Evolutionary conservation across 2,797 vertebrate species (phyloP), one percentile per base, ranked within the genome.

Genomic region (Halcyon badia): DNA sequence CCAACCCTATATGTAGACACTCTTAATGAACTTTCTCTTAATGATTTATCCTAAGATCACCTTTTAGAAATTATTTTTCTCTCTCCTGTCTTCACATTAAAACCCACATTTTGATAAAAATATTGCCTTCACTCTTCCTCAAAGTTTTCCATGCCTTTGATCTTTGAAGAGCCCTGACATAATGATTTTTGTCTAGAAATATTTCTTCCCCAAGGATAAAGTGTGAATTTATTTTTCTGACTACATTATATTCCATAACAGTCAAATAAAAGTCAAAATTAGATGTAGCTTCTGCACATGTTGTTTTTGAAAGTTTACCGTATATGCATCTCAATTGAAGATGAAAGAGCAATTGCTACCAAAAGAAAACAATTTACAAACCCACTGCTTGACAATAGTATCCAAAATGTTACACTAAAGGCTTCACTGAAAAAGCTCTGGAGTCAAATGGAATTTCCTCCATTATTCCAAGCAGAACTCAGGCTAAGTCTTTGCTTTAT

Each of bases 161-260:
- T 97, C 92, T 94, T 86, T 68, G 54, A 78, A 89, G 64, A 90
- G 31, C 70, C 68, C 81, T 44, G 52, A 96, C 96, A 95, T 95
- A 94, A 96, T 78, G 33, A 94, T 87, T 77, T 97, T 94, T 78
- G 49, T 88, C 62, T 96, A 92, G 89, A 97, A 97, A 94, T 70
- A 87, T 56, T 61, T 89, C 30, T 95, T 91, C 84, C 88, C 52
- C 62, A 70, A 95, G 77, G 81, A 94, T 70, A 56, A 90, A 94
- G 30, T 11, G 11, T 33, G 97, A 84, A 94, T 88, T 79, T 78
- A 62, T 93, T 95, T 93, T 76, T 56, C 72, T 81, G 72, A 56
- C 56, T 83, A n/a, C 3, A 14, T 64, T 94, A 68, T 48, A 69
- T 64, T 58, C 89, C 80, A 83, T 30, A 68, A 46, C 82, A 70